Conservation (phyloP, 2,888 invertebrate genomes). For the Ophion costatus region DNA sequence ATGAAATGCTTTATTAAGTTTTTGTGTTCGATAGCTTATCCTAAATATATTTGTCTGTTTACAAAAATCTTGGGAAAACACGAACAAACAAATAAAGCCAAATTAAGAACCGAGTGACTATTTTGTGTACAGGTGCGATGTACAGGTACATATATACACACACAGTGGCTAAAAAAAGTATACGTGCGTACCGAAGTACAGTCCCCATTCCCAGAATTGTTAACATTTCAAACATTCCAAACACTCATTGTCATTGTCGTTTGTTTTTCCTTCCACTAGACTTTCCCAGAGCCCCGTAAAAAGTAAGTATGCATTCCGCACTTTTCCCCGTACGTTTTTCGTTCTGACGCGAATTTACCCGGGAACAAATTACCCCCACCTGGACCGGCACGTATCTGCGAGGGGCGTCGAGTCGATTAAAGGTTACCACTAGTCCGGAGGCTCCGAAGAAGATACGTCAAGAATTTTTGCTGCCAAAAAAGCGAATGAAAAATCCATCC, state of each 20-base stretch:
- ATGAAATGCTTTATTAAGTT: too few relatives aligned
- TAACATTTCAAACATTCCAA: slow-evolving; percentile 38
- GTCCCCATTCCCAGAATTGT: slow-evolving; percentile 4
- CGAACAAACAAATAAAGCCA: too few relatives aligned
- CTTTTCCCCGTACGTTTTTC: slow-evolving; percentile 3
- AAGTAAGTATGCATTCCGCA: slow-evolving; percentile 39
- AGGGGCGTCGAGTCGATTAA: not conserved
- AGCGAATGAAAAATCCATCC: too few relatives aligned
- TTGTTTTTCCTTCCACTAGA: slow-evolving; percentile 44
- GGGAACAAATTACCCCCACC: not conserved
- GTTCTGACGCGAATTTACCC: not conserved
- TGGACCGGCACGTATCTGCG: not conserved
- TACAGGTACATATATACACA: too few relatives aligned
- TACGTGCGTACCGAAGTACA: not conserved
- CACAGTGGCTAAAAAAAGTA: too few relatives aligned
- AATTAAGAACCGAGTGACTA: too few relatives aligned
- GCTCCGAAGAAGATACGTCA: too few relatives aligned
- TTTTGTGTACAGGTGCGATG: too few relatives aligned
- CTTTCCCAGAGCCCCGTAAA: slow-evolving; percentile 47
- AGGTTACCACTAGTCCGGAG: not conserved
- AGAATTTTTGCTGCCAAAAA: too few relatives aligned
- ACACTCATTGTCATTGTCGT: slow-evolving; percentile 37
- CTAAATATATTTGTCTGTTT: too few relatives aligned
- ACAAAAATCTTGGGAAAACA: too few relatives aligned
- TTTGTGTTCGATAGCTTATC: too few relatives aligned